Percentiles rank a stretch among this genome's conserved stretches.
Evolutionary conservation across 64 coral and sea anemone genomes (phyloP).

Genomic region (Dendronephthya gigantea): DNA sequence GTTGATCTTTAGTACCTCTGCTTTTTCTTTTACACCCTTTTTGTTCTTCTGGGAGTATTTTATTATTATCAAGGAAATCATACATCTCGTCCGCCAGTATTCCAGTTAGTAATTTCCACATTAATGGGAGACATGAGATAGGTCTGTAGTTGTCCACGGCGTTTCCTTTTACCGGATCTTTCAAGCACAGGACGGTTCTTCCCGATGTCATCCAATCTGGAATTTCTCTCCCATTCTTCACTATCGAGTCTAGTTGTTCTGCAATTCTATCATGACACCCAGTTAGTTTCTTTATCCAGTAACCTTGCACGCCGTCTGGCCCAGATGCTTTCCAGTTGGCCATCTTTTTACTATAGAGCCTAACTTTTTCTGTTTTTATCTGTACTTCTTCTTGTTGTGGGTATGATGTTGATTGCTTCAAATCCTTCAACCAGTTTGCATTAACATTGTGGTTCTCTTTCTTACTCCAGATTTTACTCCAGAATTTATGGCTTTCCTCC

Average conservation of each 20-base stretch:
- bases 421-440: slow-evolving; percentile 38
- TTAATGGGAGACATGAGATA: slow-evolving; percentile 44
- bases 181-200: slow-evolving; percentile 33
- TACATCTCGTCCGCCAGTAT: slow-evolving; percentile 41
- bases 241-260: slow-evolving; percentile 24
- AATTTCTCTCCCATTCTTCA: slow-evolving; percentile 33
- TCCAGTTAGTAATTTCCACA: slow-evolving; percentile 52
- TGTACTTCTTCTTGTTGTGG: slow-evolving; percentile 26
- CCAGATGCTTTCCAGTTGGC: slow-evolving; percentile 44
- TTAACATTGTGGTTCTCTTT: slow-evolving; percentile 17
- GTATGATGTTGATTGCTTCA: slow-evolving; percentile 14
- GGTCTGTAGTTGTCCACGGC: slow-evolving; percentile 42
- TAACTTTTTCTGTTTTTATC: slow-evolving; percentile 35
- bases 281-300: slow-evolving; percentile 44
- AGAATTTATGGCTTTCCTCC: slow-evolving; percentile 21
- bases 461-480: slow-evolving; percentile 26
- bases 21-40: slow-evolving; percentile 41
- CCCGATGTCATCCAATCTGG: slow-evolving; percentile 40
- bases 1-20: slow-evolving; percentile 23
- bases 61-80: slow-evolving; percentile 33
- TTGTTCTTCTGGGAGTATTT: slow-evolving; percentile 41
- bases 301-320: slow-evolving; percentile 37
- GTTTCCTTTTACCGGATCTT: slow-evolving; percentile 34
- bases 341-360: slow-evolving; percentile 26
- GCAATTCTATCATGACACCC: slow-evolving; percentile 18